Conservation (phyloP, 2,888 invertebrate genomes). For the Strigamia crassipes region DNA sequence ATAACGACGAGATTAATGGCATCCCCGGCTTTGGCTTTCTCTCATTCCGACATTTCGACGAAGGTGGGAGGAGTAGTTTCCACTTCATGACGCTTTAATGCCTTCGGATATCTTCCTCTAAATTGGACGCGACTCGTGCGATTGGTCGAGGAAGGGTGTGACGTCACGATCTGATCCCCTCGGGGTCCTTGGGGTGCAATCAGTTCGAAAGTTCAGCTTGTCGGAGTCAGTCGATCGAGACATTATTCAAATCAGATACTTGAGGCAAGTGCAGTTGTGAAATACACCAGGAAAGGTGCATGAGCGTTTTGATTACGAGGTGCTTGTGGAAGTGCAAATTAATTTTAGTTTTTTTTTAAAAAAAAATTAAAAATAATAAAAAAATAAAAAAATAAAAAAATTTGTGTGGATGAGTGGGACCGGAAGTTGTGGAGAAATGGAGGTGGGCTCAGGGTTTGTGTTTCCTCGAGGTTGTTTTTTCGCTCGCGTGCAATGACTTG, state of each 20-base stretch:
- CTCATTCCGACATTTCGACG: background rate
- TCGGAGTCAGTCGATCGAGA: conserved; percentile 10
- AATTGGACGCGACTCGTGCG: background rate
- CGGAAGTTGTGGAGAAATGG: background rate
- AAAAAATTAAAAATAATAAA: too few relatives aligned
- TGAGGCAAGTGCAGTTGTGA: background rate
- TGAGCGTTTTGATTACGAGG: conserved; percentile 1
- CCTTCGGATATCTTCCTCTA: conserved; percentile 27
- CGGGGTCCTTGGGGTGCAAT: conserved; percentile 17
- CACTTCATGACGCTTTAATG: conserved; percentile 30
- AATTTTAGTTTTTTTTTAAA: background rate
- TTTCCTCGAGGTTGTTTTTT: background rate
- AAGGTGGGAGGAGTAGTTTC: conserved; percentile 27
- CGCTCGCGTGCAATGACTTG: background rate
- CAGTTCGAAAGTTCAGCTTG: conserved; percentile 22
- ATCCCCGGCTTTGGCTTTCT: background rate
- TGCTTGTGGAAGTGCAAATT: background rate
- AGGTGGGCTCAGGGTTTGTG: background rate
- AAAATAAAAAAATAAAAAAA: too few relatives aligned
- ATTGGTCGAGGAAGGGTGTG: background rate
- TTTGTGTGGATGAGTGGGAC: background rate
- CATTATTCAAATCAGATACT: conserved; percentile 16
- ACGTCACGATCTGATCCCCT: conserved; percentile 21
- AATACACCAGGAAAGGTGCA: background rate
- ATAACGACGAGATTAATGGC: conserved; percentile 24